Evolutionary conservation across 2,113 vertebrate species (phyloP).

Genomic region (Chitala chitala): DNA sequence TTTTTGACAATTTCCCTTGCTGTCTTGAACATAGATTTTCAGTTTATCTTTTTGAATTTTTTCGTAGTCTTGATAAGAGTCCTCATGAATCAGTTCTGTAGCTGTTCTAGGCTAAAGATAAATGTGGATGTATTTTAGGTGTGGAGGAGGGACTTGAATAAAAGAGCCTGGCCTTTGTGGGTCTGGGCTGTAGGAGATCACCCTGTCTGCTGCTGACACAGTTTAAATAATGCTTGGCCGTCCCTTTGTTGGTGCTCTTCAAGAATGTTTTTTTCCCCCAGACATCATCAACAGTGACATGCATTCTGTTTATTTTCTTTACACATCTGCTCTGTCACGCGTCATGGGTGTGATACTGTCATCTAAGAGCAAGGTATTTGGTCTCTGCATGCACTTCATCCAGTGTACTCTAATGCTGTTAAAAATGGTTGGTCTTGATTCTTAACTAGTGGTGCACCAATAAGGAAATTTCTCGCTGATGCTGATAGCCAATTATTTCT

Average conservation of each 20-base stretch:
- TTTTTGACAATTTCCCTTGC: too few relatives aligned
- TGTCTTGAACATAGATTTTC: too few relatives aligned
- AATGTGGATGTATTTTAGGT: not conserved
- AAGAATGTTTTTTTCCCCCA: constrained; percentile 2
- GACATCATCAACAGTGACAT: not conserved
- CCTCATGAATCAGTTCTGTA: too few relatives aligned
- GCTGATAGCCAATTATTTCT: too few relatives aligned
- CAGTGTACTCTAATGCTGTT: not conserved
- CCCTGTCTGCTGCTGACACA: not conserved
- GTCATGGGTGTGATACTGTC: not conserved
- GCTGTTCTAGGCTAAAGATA: too few relatives aligned
- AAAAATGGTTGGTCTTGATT: too few relatives aligned
- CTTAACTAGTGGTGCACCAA: too few relatives aligned
- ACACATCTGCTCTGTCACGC: not conserved
- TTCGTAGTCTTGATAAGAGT: too few relatives aligned
- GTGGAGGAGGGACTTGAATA: not conserved
- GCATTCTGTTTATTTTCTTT: not conserved
- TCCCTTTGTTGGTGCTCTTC: not conserved
- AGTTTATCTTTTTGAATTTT: too few relatives aligned
- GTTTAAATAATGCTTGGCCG: not conserved
- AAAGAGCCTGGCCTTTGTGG: constrained; percentile 1
- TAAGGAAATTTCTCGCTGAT: too few relatives aligned
- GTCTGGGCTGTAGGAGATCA: not conserved
- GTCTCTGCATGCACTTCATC: not conserved
- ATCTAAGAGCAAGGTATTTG: not conserved